phyloP scores from a whole-genome alignment of 1,140 invertebrate species.

The Fopius arisanus region DNA sequence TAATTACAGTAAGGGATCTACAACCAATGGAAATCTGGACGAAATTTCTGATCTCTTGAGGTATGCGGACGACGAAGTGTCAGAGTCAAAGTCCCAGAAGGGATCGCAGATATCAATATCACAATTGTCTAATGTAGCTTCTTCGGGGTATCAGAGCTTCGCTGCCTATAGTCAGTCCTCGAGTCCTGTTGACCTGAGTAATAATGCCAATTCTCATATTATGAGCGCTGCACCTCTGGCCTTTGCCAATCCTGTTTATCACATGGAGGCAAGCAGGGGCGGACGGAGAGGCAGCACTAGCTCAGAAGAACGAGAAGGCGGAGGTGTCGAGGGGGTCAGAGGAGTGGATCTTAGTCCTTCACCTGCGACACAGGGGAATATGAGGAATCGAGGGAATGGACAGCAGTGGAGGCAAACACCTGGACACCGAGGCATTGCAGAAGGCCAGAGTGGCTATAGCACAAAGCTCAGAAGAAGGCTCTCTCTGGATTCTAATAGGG shows the following conservation, averaged over 20 bases:
- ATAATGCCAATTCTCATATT: constrained; percentile 65
- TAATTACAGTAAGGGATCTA: constrained; percentile 17
- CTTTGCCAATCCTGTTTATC: constrained; percentile 88
- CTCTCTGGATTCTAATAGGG: constrained; percentile 76
- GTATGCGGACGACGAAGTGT: constrained; percentile 62
- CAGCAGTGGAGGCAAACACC: constrained; percentile 56
- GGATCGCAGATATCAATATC: constrained; percentile 74
- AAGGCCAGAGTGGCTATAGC: constrained; percentile 56
- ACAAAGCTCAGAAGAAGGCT: constrained; percentile 67
- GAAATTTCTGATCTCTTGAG: constrained; percentile 77
- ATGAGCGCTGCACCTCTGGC: constrained; percentile 74
- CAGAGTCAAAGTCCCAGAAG: constrained; percentile 62
- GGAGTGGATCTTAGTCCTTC: constrained; percentile 61
- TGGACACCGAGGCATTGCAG: constrained; percentile 47
- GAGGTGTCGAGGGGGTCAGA: constrained; percentile 52
- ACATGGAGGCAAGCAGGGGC: constrained; percentile 67
- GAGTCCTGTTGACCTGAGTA: constrained; percentile 81
- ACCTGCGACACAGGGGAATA: constrained; percentile 54
- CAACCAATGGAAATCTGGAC: constrained; percentile 68
- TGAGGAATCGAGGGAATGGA: constrained; percentile 64
- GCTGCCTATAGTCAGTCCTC: constrained; percentile 89
- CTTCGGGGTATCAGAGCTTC: constrained; percentile 90
- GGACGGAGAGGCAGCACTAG: constrained; percentile 42
- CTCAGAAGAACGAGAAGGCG: constrained; percentile 12
- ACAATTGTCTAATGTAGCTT: constrained; percentile 82